A percentile compares a stretch with the other conserved stretches of the same genome.
phyloP scores from a whole-genome alignment of 2,797 vertebrate genomes.

The Triplophysa yarkandensis region DNA sequence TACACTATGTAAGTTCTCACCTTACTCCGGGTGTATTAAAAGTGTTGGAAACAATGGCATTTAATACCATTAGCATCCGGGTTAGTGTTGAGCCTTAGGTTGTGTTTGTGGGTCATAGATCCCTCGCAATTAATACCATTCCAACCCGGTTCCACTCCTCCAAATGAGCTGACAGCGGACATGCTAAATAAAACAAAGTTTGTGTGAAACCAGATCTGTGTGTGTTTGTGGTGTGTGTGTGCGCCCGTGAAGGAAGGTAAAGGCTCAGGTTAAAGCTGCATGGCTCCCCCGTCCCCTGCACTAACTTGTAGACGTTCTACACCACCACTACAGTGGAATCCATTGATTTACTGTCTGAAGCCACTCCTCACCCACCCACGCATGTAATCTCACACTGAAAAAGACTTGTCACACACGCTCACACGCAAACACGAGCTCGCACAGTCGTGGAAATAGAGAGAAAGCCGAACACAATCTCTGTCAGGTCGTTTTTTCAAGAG shows the following conservation, averaged over 20 bases:
- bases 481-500: constrained; percentile 68
- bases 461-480: constrained; percentile 43
- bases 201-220: constrained; percentile 70
- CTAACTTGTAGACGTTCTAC: constrained; percentile 33
- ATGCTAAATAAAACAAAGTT: constrained; percentile 74
- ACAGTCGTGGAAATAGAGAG: constrained; percentile 10
- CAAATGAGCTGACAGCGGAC: constrained; percentile 64
- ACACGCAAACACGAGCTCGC: constrained; percentile 11
- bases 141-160: constrained; percentile 63
- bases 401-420: constrained; percentile 25
- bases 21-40: constrained; percentile 67
- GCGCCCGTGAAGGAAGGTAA: constrained; percentile 43
- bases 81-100: constrained; percentile 48
- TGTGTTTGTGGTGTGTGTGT: no score
- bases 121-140: constrained; percentile 62
- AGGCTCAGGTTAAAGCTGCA: constrained; percentile 63
- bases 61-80: constrained; percentile 69
- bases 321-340: constrained; percentile 39
- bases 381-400: constrained; percentile 48
- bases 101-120: constrained; percentile 63
- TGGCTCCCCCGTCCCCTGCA: constrained; percentile 9
- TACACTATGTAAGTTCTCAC: constrained; percentile 48
- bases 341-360: constrained; percentile 59
- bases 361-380: constrained; percentile 46
- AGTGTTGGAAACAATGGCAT: constrained; percentile 69